A percentile compares a stretch with the other conserved stretches of the same genome.
Evolutionary conservation across 2,113 vertebrate genomes (phyloP).

Genomic region (Paraplagusia blochii): DNA sequence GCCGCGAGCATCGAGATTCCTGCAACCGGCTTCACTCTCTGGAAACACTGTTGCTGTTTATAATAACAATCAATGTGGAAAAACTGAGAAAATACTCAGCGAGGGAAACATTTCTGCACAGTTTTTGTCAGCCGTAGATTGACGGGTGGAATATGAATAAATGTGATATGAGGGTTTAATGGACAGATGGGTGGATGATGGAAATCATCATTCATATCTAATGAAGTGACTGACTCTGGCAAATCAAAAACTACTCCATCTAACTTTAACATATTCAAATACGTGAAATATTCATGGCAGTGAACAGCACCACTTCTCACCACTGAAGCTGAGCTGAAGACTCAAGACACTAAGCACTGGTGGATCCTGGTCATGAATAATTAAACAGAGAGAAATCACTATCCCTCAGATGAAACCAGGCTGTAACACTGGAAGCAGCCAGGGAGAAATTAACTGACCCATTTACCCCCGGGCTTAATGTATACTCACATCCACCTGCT

Average conservation of each 20-base stretch:
- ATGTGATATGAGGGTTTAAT: no score
- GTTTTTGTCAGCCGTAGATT: no score
- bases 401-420: slow-evolving; percentile 37
- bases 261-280: neutral
- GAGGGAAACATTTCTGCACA: no score
- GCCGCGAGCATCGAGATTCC: slow-evolving; percentile 35
- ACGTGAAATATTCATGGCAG: neutral
- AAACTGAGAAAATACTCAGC: no score
- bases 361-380: slow-evolving; percentile 52
- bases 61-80: no score
- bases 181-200: neutral
- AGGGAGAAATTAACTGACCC: no score
- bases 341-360: slow-evolving; percentile 5
- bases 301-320: slow-evolving; percentile 1
- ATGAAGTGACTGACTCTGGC: slow-evolving; percentile 10
- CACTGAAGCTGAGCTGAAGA: slow-evolving; percentile 15
- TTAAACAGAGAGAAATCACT: slow-evolving; percentile 44
- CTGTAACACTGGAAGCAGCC: neutral
- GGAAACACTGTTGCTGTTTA: no score
- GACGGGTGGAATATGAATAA: no score
- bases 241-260: slow-evolving; percentile 9
- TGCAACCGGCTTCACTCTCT: slow-evolving; percentile 25
- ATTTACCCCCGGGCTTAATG: neutral
- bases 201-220: neutral
- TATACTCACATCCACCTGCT: neutral